phyloP scores from a whole-genome alignment of 2,888 invertebrate species.

The Diploptera punctata region DNA sequence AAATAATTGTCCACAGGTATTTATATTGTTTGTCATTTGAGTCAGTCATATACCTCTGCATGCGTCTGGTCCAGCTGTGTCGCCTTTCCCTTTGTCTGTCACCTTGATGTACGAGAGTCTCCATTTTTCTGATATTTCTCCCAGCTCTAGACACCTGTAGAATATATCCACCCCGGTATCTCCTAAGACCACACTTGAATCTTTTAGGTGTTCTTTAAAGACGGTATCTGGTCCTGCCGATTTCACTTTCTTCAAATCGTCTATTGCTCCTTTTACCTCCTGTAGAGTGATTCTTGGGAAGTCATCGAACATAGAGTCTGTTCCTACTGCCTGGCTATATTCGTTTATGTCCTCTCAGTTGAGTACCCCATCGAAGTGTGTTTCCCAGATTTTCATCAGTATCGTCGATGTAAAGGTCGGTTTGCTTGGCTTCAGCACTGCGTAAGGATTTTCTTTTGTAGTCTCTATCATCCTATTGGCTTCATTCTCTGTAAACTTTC shows the following conservation, averaged over 20 bases:
- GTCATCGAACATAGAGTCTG: background rate
- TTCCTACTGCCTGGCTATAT: background rate
- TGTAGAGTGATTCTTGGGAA: slow-evolving; percentile 1
- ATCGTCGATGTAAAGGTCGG: background rate
- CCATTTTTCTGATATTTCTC: background rate
- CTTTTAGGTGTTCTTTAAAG: background rate
- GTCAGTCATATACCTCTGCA: slow-evolving; percentile 7
- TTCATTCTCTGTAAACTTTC: background rate
- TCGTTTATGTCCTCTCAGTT: background rate
- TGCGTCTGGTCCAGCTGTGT: background rate
- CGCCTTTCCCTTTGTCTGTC: background rate
- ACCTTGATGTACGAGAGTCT: background rate
- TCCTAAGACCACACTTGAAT: background rate
- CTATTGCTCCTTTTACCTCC: background rate
- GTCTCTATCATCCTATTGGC: background rate
- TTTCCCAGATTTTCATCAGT: background rate
- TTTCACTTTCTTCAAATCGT: background rate
- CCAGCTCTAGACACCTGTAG: background rate
- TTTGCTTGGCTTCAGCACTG: background rate
- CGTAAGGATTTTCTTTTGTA: background rate
- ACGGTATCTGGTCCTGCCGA: background rate
- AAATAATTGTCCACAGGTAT: background rate
- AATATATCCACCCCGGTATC: background rate
- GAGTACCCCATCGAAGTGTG: background rate
- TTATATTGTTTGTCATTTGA: background rate